phyloP scores from a whole-genome alignment of 2,888 invertebrate species.

The Caenorhabditis japonica region DNA sequence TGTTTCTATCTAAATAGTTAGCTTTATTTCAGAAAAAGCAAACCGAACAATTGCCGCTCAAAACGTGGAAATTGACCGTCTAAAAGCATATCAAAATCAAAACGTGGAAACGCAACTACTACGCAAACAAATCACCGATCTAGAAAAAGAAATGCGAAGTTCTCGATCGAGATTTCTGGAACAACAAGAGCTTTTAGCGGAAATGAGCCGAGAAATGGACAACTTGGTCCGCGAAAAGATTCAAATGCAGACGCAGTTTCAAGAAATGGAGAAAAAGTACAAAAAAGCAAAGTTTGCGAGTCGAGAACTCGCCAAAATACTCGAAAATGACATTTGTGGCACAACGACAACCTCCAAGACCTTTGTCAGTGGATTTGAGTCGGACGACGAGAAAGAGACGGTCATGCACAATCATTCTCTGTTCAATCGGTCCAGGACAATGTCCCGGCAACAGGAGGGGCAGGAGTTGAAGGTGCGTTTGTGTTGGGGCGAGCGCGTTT shows the following conservation, averaged over 20 bases:
- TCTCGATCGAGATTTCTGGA: conserved; percentile 42
- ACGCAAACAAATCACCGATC: conserved; percentile 22
- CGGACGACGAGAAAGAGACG: conserved; percentile 49
- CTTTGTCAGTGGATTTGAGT: conserved; percentile 20
- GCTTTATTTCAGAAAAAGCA: conserved; percentile 40
- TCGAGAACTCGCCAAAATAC: conserved; percentile 43
- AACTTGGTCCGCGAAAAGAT: conserved; percentile 34
- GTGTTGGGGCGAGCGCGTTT: too few relatives aligned
- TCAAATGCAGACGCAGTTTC: conserved; percentile 19
- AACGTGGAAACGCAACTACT: conserved; percentile 26
- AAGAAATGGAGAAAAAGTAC: conserved; percentile 50
- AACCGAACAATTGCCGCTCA: conserved; percentile 52
- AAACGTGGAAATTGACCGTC: conserved; percentile 40
- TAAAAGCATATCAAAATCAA: conserved; percentile 24
- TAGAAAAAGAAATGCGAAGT: conserved; percentile 42
- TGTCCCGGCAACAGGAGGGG: conserved; percentile 24
- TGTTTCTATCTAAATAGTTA: too few relatives aligned
- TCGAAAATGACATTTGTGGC: conserved; percentile 40
- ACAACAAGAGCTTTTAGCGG: conserved; percentile 47
- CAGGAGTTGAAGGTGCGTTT: conserved; percentile 6
- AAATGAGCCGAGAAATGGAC: conserved; percentile 51
- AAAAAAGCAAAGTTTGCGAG: conserved; percentile 48
- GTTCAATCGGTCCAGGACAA: conserved; percentile 19
- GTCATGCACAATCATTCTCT: conserved; percentile 8
- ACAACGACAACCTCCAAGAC: conserved; percentile 10